Evolutionary conservation across 2,888 invertebrate species (phyloP).

Genomic region (Drosophila borealis): DNA sequence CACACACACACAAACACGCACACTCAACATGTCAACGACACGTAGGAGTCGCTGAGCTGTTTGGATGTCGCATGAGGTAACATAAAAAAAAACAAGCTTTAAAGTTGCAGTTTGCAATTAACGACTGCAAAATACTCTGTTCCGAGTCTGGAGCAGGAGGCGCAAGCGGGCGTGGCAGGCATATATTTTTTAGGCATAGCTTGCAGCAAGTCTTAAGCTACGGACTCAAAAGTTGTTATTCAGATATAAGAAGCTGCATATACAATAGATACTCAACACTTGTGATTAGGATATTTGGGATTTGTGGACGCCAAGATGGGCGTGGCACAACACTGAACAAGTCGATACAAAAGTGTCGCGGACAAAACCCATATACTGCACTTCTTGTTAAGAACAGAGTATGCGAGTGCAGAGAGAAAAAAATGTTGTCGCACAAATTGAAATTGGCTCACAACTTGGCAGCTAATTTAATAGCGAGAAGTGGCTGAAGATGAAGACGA

Average conservation of each 20-base stretch:
- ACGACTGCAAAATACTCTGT: constrained; percentile 6
- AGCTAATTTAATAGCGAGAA: constrained; percentile 69
- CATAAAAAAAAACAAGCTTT: constrained; percentile 14
- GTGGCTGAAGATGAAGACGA: not conserved
- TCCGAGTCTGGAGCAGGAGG: too few species aligned
- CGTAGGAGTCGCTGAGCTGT: constrained; percentile 22
- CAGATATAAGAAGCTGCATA: too few species aligned
- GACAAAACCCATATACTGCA: not conserved
- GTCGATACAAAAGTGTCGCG: too few species aligned
- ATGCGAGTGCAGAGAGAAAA: constrained; percentile 2
- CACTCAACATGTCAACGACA: constrained; percentile 73
- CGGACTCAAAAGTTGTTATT: too few species aligned
- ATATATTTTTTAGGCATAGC: too few species aligned
- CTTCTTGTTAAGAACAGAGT: not conserved
- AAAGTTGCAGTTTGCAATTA: not conserved
- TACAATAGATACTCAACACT: too few species aligned
- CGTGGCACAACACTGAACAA: too few species aligned
- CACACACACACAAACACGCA: constrained; percentile 17
- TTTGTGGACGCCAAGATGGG: too few species aligned
- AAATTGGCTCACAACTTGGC: constrained; percentile 73
- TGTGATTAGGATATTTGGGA: too few species aligned
- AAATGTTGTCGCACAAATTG: constrained; percentile 62
- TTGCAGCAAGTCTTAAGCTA: too few species aligned
- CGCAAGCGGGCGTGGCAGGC: too few species aligned
- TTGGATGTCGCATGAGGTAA: constrained; percentile 28